Base-by-base conservation (phyloP, 2,113 vertebrate genomes). In the Rhegmatorhina hoffmannsi region DNA sequence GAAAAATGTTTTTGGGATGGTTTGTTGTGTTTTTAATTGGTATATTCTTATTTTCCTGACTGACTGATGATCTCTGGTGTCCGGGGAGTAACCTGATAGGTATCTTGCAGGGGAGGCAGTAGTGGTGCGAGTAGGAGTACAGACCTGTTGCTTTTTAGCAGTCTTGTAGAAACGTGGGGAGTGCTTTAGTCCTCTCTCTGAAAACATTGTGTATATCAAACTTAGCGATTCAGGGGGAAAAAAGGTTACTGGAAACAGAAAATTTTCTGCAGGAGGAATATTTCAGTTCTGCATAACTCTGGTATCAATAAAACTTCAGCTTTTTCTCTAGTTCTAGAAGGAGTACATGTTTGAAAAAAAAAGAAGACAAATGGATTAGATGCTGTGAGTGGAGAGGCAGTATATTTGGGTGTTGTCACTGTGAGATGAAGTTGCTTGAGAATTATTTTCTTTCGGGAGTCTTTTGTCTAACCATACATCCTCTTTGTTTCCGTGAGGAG, bases 101-200 rank as follows among this genome's bases (percentile, higher is more conserved):
- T 66, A 13, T 1, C 9, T n/a, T 67, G 17, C 4, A 6, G 12
- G 1, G 14, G 8, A 29, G 7, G 14, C 11, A 24, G 10, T 10
- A 16, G 11, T 28, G 17, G 4, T 40, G 18, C 33, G 15, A 38
- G 13, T 43, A 36, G 64, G 56, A 43, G 10, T 66, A 49, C 13
- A 49, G 31, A 11, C 43, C 34, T 74, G 1, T 82, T 90, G 18
- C 6, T 8, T 60, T 92, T 58, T 75, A 66, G 18, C 16, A 40
- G 20, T 40, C 47, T 63, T 67, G 11, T 1, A 59, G 55, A 74
- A 79, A 67, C 10, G 29, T 82, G 24, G 4, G 17, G 6, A 62
- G 14, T 79, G 29, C 18, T 82, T 85, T 74, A 64, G 12, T 84
- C 23, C 13, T 67, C 13, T 74, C 34, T 75, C 4, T 58, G 13